phyloP scores from a whole-genome alignment of 2,888 invertebrate genomes.

The Nebria salina region DNA sequence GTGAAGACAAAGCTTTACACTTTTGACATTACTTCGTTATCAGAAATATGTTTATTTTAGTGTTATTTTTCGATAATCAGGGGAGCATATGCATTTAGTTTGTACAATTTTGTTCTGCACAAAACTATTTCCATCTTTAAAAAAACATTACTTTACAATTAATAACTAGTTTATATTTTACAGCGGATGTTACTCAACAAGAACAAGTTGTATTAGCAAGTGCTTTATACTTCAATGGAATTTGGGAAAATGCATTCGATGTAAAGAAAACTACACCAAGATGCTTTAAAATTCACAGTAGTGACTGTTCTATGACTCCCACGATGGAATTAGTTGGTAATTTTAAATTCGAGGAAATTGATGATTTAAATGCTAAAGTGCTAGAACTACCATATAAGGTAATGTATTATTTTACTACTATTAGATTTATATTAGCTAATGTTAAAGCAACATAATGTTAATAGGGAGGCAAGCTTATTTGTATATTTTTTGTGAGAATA shows the following conservation, averaged over 20 bases:
- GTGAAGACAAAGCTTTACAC: too few relatives aligned
- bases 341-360: constrained; percentile 71
- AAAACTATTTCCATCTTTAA: too few relatives aligned
- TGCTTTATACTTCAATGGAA: constrained; percentile 82
- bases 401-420: constrained; percentile 53
- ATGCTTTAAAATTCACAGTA: constrained; percentile 72
- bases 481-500: too few relatives aligned
- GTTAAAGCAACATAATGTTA: too few relatives aligned
- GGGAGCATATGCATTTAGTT: too few relatives aligned
- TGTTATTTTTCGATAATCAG: too few relatives aligned
- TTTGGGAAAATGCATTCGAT: constrained; percentile 77
- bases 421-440: neutral
- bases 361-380: constrained; percentile 73
- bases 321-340: constrained; percentile 75
- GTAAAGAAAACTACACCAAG: constrained; percentile 64
- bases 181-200: constrained; percentile 64
- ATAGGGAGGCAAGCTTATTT: too few relatives aligned
- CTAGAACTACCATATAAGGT: constrained; percentile 81
- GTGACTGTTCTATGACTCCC: constrained; percentile 69
- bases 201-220: constrained; percentile 78
- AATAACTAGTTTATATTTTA: constrained; percentile 51
- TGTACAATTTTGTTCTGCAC: too few relatives aligned
- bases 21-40: too few relatives aligned
- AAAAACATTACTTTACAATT: too few relatives aligned
- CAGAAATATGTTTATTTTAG: too few relatives aligned